phyloP scores from a whole-genome alignment of 2,797 vertebrate genomes.

The Lepus townsendii region DNA sequence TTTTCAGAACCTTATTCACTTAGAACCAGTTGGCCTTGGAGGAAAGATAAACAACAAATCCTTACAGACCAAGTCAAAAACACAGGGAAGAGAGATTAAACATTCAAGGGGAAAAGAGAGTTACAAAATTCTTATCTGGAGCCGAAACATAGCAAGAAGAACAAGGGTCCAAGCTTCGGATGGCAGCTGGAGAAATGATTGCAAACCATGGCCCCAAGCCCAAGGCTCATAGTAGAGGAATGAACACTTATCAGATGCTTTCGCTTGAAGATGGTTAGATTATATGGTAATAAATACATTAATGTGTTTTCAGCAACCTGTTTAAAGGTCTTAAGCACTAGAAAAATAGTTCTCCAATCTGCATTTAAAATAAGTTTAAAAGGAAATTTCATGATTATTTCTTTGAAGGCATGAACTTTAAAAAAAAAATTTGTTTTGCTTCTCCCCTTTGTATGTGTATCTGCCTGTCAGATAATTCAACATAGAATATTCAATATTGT shows the following conservation, averaged over 20 bases:
- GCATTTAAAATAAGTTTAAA: slow-evolving; percentile 30
- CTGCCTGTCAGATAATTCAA: slow-evolving; percentile 13
- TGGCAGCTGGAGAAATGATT: background rate
- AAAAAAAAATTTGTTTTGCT: background rate
- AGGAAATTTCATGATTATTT: background rate
- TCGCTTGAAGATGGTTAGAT: background rate
- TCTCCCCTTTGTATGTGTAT: background rate
- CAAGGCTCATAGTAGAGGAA: background rate
- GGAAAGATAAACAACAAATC: background rate
- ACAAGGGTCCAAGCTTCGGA: background rate
- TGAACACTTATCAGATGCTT: background rate
- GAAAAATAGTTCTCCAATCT: background rate
- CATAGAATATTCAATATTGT: slow-evolving; percentile 16
- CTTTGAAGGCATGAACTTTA: background rate
- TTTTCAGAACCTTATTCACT: background rate
- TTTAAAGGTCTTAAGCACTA: background rate
- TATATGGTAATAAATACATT: background rate
- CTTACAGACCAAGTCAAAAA: slow-evolving; percentile 1
- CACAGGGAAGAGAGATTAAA: background rate
- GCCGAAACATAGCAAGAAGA: background rate
- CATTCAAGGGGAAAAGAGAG: background rate
- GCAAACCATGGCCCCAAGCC: background rate
- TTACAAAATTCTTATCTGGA: slow-evolving; percentile 4
- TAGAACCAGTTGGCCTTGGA: background rate
- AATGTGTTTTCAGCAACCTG: background rate